Evolutionary conservation across 1,140 invertebrate species (phyloP), one percentile per base, ranked within the genome.

Genomic region (Helicoverpa armigera): DNA sequence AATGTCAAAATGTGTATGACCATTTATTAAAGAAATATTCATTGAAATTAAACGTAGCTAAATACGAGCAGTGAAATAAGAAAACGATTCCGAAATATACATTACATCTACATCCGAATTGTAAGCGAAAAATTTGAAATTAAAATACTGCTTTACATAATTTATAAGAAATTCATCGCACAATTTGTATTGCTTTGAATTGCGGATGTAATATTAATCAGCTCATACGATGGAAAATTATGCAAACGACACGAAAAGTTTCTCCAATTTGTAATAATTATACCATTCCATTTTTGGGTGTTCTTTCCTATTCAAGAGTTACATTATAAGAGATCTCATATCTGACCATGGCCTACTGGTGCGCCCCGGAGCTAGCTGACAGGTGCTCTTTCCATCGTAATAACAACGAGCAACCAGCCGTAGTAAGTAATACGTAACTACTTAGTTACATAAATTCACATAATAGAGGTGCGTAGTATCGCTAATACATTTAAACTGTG

Each of bases 401-500:
- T 13, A 43, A 35, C 29, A 75, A 16, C 13, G 11, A 13, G 54
- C 31, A 23, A 14, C 56, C 31, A 65, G 31, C 31, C 50, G 23
- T 31, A 53, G 18, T 23, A 75, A 69, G 65, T 18, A 75, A 70
- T 35, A 75, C 56, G 73, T 61, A 75, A 75, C 56, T 14, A 70
- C 3, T 29, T 70, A 75, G 18, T 75, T 75, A 75, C 58, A 63
- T 75, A 75, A 75, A 50, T 9, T 61, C 12, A 29, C 31, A 50
- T 61, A 75, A 63, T 61, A 61, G 35, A 73, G 14, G 35, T 75
- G 56, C 54, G 16, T 75, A 75, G 14, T 75, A 61, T 31, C 35
- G 56, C 73, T 60, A 73, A 75, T 75, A 51, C 56, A 75, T 61
- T 61, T 50, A 75, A 63, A 51, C 73, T 75, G 58, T 75, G 73